Base-by-base conservation (phyloP, 2,888 invertebrate species). In the Caenorhabditis wallacei region DNA sequence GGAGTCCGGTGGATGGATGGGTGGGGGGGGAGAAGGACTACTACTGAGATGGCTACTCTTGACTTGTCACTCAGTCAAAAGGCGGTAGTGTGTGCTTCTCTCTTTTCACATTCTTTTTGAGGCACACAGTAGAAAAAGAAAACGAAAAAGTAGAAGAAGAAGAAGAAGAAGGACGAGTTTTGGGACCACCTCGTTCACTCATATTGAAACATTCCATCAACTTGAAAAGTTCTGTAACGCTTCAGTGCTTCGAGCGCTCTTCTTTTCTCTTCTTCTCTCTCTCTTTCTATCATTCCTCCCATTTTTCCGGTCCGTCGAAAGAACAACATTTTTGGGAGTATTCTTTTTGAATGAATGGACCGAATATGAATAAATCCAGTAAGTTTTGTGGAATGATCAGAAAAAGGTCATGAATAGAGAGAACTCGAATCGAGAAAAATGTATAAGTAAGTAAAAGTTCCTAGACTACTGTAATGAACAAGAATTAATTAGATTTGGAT, bases 101-200 rank as follows among this genome's bases (percentile, higher is more conserved):
- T 66, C 66, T 66, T 64, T 61, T 66, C 66, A 66, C 66, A 76
- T 76, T 76, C 76, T 68, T 76, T 76, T 76, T 68, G 76, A 76
- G 76, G 68, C 57, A 18, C 40, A 63, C 64, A 64, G 53, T 43
- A 18, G 30, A 56, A 69, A 69, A 56, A 69, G 30, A 54, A n/a
- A 40, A 68, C 40, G 54, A 53, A 35, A 20, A 30, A 40, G 40
- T 24, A 53, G 63, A 63, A 63, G 61, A 61, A 53, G 66, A 46
- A 48, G 35, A 40, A 37, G 61, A 37, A 30, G 48, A 43, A 66
- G 66, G 46, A 59, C 20, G 61, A 61, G 75, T 57, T 75, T 75
- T 68, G 78, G 78, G 69, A 69, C 78, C 78, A 78, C 78, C 78
- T 78, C 78, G 78, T 78, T 78, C 78, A 78, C 78, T 69, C 69